Conservation (phyloP, 2,797 vertebrate genomes). For the Artibeus lituratus region DNA sequence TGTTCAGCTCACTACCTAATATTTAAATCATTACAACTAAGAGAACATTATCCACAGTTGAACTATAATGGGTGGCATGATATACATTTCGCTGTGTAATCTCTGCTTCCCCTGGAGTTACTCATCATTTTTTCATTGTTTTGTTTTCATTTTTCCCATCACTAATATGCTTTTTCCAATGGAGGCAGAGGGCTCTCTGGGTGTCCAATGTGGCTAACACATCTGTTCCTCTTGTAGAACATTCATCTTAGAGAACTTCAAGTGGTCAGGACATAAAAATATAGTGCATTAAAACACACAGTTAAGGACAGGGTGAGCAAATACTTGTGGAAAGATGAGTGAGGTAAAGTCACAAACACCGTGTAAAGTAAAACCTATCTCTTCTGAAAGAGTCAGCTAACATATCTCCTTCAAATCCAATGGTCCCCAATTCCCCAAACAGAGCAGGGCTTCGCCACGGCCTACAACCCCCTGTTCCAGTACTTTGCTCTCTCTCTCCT, state of each 20-base stretch:
- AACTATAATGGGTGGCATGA: background rate
- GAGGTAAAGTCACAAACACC: background rate
- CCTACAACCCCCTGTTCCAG: background rate
- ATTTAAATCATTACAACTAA: background rate
- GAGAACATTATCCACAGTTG: background rate
- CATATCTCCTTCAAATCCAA: background rate
- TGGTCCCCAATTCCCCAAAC: accelerated
- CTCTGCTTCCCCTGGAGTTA: background rate
- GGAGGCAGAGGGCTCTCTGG: background rate
- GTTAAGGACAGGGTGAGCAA: background rate
- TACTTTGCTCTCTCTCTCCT: too few relatives aligned
- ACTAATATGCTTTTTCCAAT: background rate
- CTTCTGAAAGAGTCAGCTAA: background rate
- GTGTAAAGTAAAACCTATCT: accelerated
- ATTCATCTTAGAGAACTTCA: background rate
- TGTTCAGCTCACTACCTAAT: background rate
- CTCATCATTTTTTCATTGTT: background rate
- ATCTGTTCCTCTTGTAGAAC: background rate
- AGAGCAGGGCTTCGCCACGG: accelerated
- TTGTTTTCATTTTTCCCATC: background rate
- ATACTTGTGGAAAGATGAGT: background rate
- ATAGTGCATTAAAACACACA: background rate
- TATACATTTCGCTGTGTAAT: background rate
- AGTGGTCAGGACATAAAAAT: too few relatives aligned
- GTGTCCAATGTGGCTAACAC: background rate